Evolutionary conservation across 2,797 vertebrate species (phyloP).

Genomic region (Pseudocheirus occidentalis): DNA sequence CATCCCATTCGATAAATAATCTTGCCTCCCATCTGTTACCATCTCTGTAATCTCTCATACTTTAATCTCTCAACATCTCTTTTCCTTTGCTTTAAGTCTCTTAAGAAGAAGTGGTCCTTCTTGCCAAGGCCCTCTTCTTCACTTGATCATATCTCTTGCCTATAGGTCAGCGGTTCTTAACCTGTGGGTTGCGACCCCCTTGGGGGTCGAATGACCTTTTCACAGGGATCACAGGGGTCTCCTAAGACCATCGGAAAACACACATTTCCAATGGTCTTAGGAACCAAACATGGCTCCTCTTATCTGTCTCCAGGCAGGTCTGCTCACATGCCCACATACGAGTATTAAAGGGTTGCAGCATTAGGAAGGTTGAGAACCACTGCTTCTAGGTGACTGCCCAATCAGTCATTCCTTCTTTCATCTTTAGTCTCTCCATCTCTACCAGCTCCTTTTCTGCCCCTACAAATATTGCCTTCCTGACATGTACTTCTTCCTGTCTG

Average conservation of each 20-base stretch:
- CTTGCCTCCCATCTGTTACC: background rate
- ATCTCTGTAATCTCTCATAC: background rate
- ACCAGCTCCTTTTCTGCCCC: background rate
- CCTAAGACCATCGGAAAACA: too few relatives aligned
- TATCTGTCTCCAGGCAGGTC: too few relatives aligned
- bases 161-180: background rate
- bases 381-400: background rate
- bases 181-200: too few relatives aligned
- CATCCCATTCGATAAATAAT: background rate
- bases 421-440: background rate
- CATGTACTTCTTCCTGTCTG: background rate
- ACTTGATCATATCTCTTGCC: background rate
- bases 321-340: too few relatives aligned
- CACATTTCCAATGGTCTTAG: too few relatives aligned
- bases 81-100: background rate
- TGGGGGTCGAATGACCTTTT: too few relatives aligned
- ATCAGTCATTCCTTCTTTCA: background rate
- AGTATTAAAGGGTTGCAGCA: too few relatives aligned
- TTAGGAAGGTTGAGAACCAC: too few relatives aligned
- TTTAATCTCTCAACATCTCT: background rate
- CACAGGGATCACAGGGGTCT: too few relatives aligned
- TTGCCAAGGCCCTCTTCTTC: background rate
- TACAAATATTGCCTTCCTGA: background rate
- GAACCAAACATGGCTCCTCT: too few relatives aligned
- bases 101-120: background rate